These are phyloP conservation scores for Chloebia gouldiae DNA, from an alignment of 2,113 vertebrate genomes.

Conservation along the genomic window DNA sequence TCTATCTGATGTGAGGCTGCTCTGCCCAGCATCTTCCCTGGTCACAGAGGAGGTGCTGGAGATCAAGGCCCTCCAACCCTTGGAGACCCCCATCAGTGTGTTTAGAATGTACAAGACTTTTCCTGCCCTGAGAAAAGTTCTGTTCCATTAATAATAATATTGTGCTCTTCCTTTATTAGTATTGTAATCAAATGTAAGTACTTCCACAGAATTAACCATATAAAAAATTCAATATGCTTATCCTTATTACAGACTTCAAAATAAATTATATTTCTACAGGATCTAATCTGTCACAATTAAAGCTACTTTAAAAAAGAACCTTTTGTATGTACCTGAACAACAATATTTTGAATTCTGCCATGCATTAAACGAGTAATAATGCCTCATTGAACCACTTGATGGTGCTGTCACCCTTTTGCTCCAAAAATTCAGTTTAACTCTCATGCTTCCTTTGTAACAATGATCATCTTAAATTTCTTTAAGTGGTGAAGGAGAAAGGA, in stretches of 20 bases:
- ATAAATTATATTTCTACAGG: neutral
- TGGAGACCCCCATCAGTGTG: neutral
- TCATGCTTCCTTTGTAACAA: neutral
- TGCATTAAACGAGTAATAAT: neutral
- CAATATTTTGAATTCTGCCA: neutral
- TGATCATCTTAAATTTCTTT: neutral
- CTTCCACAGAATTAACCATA: neutral
- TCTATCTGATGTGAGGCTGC: neutral
- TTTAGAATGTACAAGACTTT: neutral
- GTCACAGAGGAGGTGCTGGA: neutral
- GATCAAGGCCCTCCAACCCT: neutral
- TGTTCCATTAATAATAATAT: neutral
- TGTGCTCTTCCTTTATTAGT: neutral
- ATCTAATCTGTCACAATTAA: neutral
- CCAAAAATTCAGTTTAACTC: neutral
- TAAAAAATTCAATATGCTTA: neutral
- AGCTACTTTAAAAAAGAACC: neutral
- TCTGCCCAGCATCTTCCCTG: neutral
- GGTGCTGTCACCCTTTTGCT: constrained; percentile 44
- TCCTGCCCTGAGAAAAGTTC: neutral
- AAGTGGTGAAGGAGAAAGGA: neutral
- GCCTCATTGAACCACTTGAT: constrained; percentile 24
- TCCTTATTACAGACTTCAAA: neutral
- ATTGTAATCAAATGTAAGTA: neutral
- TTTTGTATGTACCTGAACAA: neutral